Conservation (phyloP, 2,113 vertebrate genomes). For the Ceyx melanurus region DNA sequence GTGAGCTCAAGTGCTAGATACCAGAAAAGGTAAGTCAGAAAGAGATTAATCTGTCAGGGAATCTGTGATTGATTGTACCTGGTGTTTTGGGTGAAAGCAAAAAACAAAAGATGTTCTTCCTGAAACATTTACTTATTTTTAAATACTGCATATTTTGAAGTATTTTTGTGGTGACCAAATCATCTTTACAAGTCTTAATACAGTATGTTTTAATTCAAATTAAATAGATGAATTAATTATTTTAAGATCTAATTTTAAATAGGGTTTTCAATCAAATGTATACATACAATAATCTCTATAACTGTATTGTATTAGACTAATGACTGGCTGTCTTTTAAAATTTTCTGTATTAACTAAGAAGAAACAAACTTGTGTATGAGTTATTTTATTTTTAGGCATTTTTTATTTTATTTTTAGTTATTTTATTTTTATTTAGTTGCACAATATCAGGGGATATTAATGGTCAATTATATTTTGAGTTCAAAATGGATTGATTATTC, state of each 20-base stretch:
- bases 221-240: not conserved
- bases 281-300: not conserved
- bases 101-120: not conserved
- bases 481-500: slow-evolving; percentile 34
- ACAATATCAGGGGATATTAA: slow-evolving; percentile 14
- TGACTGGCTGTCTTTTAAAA: not conserved
- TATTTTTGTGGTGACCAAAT: not conserved
- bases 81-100: not conserved
- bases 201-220: not conserved
- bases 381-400: not conserved
- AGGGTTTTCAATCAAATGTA: not conserved
- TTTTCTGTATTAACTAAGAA: slow-evolving; percentile 26
- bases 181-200: not conserved
- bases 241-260: not conserved
- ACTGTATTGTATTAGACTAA: not conserved
- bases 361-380: not conserved
- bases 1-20: not conserved
- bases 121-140: not conserved
- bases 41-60: not conserved
- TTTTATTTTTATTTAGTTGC: not conserved
- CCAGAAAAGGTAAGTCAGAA: not conserved
- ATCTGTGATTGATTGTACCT: not conserved
- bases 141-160: not conserved
- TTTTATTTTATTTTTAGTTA: slow-evolving; percentile 7
- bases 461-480: not conserved